phyloP scores from a whole-genome alignment of 2,113 vertebrate genomes.

The Rousettus leschenaultii region DNA sequence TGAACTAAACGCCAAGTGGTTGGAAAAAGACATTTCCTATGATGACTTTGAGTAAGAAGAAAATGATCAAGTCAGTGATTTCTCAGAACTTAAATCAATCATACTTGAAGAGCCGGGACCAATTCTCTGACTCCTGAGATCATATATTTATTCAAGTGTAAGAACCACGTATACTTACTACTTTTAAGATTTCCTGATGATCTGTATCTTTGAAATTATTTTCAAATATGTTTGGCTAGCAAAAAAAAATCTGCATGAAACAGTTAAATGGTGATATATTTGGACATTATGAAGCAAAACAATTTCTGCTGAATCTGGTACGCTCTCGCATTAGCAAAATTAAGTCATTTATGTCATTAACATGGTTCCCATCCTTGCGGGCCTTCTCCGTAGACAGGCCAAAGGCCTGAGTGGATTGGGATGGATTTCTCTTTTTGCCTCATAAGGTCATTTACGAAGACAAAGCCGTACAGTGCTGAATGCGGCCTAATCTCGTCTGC shows the following conservation, averaged over 20 bases:
- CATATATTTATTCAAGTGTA: not conserved
- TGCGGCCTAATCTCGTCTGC: not conserved
- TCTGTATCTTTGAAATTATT: not conserved
- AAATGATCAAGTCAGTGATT: not conserved
- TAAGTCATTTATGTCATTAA: conserved; percentile 40
- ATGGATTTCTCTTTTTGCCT: not conserved
- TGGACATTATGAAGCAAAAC: not conserved
- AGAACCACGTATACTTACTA: not conserved
- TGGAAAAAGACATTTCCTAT: not conserved
- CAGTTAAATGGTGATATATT: not conserved
- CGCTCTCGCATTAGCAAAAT: conserved; percentile 20
- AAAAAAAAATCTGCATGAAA: not conserved
- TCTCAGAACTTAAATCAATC: not conserved
- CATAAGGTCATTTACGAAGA: not conserved
- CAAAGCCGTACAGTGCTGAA: not conserved
- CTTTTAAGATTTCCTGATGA: not conserved
- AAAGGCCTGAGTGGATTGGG: conserved; percentile 10
- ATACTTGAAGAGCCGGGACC: not conserved
- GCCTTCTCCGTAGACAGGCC: not conserved
- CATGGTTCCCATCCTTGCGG: not conserved
- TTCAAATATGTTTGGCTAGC: not conserved
- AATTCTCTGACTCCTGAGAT: not conserved
- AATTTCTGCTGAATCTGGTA: not conserved
- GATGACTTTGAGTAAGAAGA: not conserved
- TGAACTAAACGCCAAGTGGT: not conserved